Evolutionary conservation across 2,888 invertebrate genomes (phyloP).

Genomic region (Incurvaria masculella): DNA sequence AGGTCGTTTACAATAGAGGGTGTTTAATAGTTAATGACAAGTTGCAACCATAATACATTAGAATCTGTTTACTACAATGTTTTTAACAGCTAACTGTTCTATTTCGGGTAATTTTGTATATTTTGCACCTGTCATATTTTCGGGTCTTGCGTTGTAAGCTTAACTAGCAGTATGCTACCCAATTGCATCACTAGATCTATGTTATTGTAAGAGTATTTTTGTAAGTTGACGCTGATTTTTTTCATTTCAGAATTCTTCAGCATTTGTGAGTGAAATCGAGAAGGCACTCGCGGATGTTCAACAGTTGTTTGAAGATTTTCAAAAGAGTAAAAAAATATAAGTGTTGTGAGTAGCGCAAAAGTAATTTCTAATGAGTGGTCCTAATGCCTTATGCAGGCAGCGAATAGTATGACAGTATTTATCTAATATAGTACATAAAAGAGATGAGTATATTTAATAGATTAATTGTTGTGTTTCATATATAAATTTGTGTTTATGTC

Average conservation of each 20-base stretch:
- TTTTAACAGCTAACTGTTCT: neutral
- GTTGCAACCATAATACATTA: too few species aligned
- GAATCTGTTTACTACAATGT: neutral
- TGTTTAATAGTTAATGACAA: too few species aligned
- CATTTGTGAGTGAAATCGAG: conserved; percentile 73
- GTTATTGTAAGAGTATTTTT: conserved; percentile 6
- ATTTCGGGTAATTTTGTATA: neutral
- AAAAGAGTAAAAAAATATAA: conserved; percentile 38
- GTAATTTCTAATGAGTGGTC: too few species aligned
- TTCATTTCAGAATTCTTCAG: conserved; percentile 68
- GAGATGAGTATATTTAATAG: too few species aligned
- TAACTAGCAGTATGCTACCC: neutral
- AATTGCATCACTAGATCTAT: conserved; percentile 1
- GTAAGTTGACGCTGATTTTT: conserved; percentile 12
- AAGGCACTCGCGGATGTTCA: conserved; percentile 69
- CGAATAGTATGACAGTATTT: too few species aligned
- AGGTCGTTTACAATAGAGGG: too few species aligned
- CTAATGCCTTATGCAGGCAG: too few species aligned
- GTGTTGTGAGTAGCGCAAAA: too few species aligned
- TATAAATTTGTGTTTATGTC: too few species aligned
- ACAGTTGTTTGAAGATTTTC: conserved; percentile 61
- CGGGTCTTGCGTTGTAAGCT: neutral
- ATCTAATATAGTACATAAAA: too few species aligned
- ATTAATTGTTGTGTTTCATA: too few species aligned
- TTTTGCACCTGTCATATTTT: neutral